Percentiles rank a stretch among this genome's conserved stretches.
Conservation (phyloP, 1,140 invertebrate species). For the Dinothrombium tinctorium region DNA sequence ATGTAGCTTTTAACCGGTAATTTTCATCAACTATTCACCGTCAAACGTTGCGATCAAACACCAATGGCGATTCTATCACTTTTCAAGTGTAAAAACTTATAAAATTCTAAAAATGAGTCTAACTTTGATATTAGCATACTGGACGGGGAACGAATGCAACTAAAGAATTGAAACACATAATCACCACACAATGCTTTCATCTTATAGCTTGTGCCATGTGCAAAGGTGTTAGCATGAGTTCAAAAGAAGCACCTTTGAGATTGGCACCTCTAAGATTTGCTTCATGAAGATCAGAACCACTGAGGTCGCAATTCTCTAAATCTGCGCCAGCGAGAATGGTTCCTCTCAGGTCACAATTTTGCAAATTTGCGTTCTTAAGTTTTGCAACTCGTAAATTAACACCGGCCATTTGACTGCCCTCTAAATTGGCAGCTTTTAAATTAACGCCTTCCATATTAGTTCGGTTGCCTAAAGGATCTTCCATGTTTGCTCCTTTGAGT, state of each 20-base stretch:
- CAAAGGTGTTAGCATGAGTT: slow-evolving; percentile 81
- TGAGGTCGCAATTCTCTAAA: slow-evolving; percentile 72
- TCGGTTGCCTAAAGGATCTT: slow-evolving; percentile 20
- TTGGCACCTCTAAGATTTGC: slow-evolving; percentile 84
- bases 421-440: slow-evolving; percentile 67
- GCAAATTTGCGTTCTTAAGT: slow-evolving; percentile 74
- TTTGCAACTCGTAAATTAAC: slow-evolving; percentile 80
- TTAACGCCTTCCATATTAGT: slow-evolving; percentile 40
- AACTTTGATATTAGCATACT: too few relatives aligned
- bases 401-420: slow-evolving; percentile 77
- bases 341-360: slow-evolving; percentile 62
- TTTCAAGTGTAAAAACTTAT: too few relatives aligned
- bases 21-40: too few relatives aligned
- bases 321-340: slow-evolving; percentile 78
- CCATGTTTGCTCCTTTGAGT: slow-evolving; percentile 29
- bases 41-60: too few relatives aligned
- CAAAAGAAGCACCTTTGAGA: slow-evolving; percentile 72
- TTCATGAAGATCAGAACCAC: slow-evolving; percentile 77
- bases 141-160: too few relatives aligned
- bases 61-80: too few relatives aligned
- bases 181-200: too few relatives aligned
- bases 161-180: too few relatives aligned
- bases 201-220: slow-evolving; percentile 42
- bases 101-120: too few relatives aligned
- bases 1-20: too few relatives aligned